phyloP scores from a whole-genome alignment of 2,113 vertebrate genomes.

The Verasper variegatus region DNA sequence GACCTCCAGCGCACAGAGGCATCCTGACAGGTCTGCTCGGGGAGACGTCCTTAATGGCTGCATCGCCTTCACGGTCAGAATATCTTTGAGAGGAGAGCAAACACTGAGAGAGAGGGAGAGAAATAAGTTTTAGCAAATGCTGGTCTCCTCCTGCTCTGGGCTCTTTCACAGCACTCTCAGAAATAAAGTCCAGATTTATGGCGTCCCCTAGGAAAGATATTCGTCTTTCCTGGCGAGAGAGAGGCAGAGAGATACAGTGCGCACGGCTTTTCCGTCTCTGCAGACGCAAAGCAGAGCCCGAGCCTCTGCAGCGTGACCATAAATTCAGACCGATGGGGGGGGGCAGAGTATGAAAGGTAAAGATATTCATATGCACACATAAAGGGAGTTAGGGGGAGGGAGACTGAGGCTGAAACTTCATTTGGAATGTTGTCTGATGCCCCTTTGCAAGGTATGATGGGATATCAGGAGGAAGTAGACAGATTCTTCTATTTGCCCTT shows the following conservation, averaged over 20 bases:
- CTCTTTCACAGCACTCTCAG: conserved; percentile 29
- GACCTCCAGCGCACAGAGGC: conserved; percentile 40
- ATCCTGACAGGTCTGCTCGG: conserved; percentile 10
- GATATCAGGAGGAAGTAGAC: conserved; percentile 38
- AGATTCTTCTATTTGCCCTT: conserved; percentile 17
- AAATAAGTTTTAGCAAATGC: conserved; percentile 9
- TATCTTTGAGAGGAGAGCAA: background rate
- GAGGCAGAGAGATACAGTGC: conserved; percentile 13
- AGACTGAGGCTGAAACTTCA: conserved; percentile 24
- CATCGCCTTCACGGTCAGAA: conserved; percentile 23
- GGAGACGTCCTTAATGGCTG: conserved; percentile 15
- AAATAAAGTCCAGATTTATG: conserved; percentile 54
- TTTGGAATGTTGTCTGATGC: conserved; percentile 36
- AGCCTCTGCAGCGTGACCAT: conserved; percentile 26
- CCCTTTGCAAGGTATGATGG: background rate
- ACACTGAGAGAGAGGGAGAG: conserved; percentile 1
- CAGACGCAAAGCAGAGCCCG: conserved; percentile 55
- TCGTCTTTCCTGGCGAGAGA: conserved; percentile 31
- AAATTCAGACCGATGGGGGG: conserved; percentile 25
- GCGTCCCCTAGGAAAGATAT: conserved; percentile 40
- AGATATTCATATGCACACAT: conserved; percentile 46
- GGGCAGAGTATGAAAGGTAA: conserved; percentile 31
- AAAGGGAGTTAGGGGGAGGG: conserved; percentile 19
- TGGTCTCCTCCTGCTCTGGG: conserved; percentile 7
- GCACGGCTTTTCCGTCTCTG: conserved; percentile 37